Conservation (phyloP, 2,888 invertebrate genomes). For the Nasonovia ribisnigri region DNA sequence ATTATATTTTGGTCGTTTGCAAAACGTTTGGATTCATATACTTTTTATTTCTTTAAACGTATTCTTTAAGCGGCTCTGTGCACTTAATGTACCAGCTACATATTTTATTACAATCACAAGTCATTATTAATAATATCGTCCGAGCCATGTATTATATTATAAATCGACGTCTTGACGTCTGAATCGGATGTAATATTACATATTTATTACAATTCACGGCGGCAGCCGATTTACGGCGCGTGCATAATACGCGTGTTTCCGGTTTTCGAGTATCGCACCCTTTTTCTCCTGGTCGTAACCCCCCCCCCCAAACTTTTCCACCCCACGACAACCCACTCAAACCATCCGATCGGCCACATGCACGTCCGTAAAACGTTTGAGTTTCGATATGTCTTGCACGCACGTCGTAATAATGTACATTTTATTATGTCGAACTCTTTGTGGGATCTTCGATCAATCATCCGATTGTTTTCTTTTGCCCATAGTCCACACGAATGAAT, state of each 20-base stretch:
- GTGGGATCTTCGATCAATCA: background rate
- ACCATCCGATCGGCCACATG: background rate
- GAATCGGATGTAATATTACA: background rate
- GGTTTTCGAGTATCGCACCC: background rate
- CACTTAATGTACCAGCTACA: too few species aligned
- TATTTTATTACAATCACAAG: too few species aligned
- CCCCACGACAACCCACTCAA: too few species aligned
- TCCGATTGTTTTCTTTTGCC: background rate
- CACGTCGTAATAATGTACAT: background rate
- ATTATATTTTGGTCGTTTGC: too few species aligned
- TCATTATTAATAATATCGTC: too few species aligned
- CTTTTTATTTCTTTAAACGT: too few species aligned
- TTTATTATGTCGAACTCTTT: background rate
- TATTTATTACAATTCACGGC: background rate
- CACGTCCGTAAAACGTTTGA: background rate
- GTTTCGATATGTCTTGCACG: background rate
- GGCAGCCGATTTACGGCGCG: background rate
- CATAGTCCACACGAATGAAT: background rate
- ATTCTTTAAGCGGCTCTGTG: too few species aligned
- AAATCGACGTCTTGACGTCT: background rate
- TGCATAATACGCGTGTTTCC: background rate
- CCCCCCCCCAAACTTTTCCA: background rate
- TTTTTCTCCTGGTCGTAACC: background rate
- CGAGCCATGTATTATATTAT: background rate
- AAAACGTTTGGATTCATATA: too few species aligned